Evolutionary conservation across 2,888 invertebrate genomes (phyloP), one percentile per base, ranked within the genome.

Genomic region (Elegia similella): DNA sequence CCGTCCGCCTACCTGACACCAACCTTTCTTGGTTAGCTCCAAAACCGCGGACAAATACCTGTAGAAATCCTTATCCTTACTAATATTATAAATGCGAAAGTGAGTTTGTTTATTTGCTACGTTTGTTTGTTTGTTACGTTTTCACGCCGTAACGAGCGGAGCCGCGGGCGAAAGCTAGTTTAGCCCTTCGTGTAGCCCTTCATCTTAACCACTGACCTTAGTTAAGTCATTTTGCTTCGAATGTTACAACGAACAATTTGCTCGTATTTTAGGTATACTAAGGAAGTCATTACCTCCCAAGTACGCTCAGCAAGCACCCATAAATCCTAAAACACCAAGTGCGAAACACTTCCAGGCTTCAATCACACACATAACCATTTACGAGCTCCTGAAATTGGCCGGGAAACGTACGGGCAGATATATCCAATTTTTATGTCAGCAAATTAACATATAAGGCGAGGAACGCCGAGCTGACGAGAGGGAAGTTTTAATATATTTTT

Each of bases 401-500:
- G 66, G 73, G 64, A 75, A 71, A 67, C 73, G 77, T 82, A 82
- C 80, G 76, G 73, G 70, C 62, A 68, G 65, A 73, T 80, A 78
- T 77, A 75, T 70, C 73, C 74, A 75, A 74, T 70, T 75, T 84
- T 85, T 84, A 86, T 74, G 78, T 72, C 73, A 73, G 66, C 68
- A 79, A 85, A 88, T 88, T 88, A 84, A 80, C 88, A 86, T 86
- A 87, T 74, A 82, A 80, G 80, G 77, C 82, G 83, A 74, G 76
- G 76, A 74, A 80, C 73, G 72, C 70, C 67, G 72, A 75, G 75
- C 80, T 82, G 80, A 82, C 78, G 81, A 74, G 79, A 75, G 70
- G 76, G 72, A 82, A 87, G 73, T 82, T 86, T 86, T 85, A 85
- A 86, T 86, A 86, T 82, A 84, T 86, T 84, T 84, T 85, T 82